phyloP scores from a whole-genome alignment of 2,888 invertebrate species.

The Xanthia icteritia region DNA sequence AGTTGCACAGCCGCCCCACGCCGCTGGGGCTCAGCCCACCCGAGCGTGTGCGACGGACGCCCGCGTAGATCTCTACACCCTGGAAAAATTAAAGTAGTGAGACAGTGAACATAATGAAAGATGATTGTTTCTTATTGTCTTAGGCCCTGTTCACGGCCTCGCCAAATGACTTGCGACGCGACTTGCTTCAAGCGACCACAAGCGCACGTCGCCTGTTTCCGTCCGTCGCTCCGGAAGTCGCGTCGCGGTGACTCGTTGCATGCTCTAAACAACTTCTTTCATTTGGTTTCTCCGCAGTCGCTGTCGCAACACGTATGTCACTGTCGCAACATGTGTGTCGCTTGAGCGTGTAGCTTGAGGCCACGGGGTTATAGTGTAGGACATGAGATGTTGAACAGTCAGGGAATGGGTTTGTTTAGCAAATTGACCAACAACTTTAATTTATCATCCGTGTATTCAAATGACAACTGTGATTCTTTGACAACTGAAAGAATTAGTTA shows the following conservation, averaged over 20 bases:
- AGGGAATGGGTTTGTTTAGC: too few relatives aligned
- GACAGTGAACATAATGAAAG: not conserved
- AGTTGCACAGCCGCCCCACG: constrained; percentile 96
- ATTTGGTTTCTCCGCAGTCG: not conserved
- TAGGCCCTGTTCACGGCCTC: not conserved
- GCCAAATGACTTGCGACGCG: too few relatives aligned
- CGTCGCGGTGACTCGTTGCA: too few relatives aligned
- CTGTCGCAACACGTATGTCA: not conserved
- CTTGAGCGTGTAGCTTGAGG: not conserved
- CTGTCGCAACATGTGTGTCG: too few relatives aligned
- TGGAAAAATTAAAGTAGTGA: constrained; percentile 70
- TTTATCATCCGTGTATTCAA: too few relatives aligned
- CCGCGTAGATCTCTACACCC: constrained; percentile 95
- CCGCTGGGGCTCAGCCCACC: constrained; percentile 94
- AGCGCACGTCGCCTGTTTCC: too few relatives aligned
- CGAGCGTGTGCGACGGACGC: constrained; percentile 92
- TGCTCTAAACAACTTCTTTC: not conserved
- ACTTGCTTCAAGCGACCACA: too few relatives aligned
- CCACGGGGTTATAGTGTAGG: not conserved
- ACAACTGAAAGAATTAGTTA: not conserved
- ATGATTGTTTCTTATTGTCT: not conserved
- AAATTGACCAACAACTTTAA: not conserved
- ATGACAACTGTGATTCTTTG: not conserved
- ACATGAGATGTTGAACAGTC: not conserved
- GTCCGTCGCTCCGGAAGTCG: too few relatives aligned